Conservation (phyloP, 2,797 vertebrate species). For the Threskiornis aethiopicus region DNA sequence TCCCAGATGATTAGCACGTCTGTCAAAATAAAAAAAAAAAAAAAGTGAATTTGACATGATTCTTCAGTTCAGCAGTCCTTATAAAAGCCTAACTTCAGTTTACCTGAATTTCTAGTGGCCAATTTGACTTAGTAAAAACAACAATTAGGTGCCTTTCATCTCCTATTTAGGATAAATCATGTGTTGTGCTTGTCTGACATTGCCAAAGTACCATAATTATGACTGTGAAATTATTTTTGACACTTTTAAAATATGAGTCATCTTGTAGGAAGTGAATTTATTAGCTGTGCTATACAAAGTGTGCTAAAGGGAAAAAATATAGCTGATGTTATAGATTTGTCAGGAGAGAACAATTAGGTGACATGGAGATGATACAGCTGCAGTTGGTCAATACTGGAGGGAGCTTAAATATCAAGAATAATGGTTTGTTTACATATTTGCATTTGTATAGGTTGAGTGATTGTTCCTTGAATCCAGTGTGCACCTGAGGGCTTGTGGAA, state of each 20-base stretch:
- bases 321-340: not conserved
- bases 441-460: not conserved
- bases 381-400: not conserved
- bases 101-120: not conserved
- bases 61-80: not conserved
- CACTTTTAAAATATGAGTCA: slow-evolving; percentile 36
- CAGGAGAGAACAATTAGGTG: not conserved
- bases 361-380: not conserved
- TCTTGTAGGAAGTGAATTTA: slow-evolving; percentile 16
- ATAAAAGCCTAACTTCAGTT: not conserved
- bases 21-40: not conserved
- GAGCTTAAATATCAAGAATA: not conserved
- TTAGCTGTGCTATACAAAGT: not conserved
- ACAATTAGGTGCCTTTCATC: not conserved
- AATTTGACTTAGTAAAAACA: not conserved
- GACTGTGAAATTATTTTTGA: slow-evolving; percentile 50
- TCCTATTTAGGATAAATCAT: slow-evolving; percentile 1
- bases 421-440: not conserved
- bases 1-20: not conserved
- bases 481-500: not conserved
- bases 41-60: not conserved
- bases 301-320: not conserved
- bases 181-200: slow-evolving; percentile 1
- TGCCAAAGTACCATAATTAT: slow-evolving; percentile 29
- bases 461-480: not conserved